A percentile compares a stretch with the other conserved stretches of the same genome.
phyloP scores from a whole-genome alignment of 2,888 invertebrate genomes.

The Helleia helle region DNA sequence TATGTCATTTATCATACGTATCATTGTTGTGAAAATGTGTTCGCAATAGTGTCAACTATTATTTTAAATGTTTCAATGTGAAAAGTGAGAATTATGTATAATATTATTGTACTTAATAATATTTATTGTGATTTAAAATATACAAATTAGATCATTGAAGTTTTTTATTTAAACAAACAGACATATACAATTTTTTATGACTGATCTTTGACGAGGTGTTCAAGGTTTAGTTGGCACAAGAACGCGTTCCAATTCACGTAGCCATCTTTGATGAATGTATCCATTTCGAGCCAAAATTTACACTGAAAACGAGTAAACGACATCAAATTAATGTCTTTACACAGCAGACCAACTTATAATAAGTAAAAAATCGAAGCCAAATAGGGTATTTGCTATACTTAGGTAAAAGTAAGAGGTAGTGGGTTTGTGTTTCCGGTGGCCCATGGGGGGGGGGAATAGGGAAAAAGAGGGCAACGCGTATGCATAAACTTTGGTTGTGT shows the following conservation, averaged over 20 bases:
- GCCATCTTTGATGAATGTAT: constrained; percentile 43
- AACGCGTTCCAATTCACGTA: constrained; percentile 65
- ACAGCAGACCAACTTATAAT: too few relatives aligned
- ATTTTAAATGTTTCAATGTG: constrained; percentile 17
- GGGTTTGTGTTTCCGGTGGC: too few relatives aligned
- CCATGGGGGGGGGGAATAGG: too few relatives aligned
- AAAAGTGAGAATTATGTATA: constrained; percentile 27
- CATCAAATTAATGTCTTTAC: too few relatives aligned
- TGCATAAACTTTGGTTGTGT: too few relatives aligned
- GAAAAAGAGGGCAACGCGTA: too few relatives aligned
- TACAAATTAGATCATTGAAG: constrained; percentile 26
- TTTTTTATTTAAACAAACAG: constrained; percentile 17
- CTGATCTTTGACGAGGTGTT: constrained; percentile 57
- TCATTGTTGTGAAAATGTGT: constrained; percentile 61
- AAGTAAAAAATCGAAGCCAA: too few relatives aligned
- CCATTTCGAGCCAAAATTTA: constrained; percentile 48
- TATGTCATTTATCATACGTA: constrained; percentile 25
- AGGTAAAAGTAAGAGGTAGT: too few relatives aligned
- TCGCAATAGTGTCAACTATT: constrained; percentile 56
- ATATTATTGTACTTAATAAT: constrained; percentile 16
- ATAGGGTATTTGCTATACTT: too few relatives aligned
- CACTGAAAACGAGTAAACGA: too few relatives aligned
- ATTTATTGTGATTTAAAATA: constrained; percentile 55
- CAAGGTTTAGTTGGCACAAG: constrained; percentile 58
- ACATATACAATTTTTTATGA: constrained; percentile 19